phyloP scores from a whole-genome alignment of 2,888 invertebrate species.

The Diabrotica balteata region DNA sequence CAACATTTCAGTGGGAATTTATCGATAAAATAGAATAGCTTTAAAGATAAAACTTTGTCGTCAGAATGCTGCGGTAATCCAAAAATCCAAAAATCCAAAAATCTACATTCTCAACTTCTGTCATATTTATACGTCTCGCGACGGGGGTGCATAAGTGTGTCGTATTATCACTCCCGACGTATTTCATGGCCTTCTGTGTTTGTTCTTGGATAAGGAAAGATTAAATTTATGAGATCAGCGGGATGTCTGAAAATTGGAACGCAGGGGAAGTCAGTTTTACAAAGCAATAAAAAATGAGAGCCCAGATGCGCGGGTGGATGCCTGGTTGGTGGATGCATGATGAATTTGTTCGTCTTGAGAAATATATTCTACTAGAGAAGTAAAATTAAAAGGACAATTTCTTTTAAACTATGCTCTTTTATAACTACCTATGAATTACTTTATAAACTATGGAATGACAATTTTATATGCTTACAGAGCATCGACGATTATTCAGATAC shows the following conservation, averaged over 20 bases:
- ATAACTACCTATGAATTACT: too few species aligned
- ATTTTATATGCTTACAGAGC: too few species aligned
- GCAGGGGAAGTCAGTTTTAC: constrained; percentile 16
- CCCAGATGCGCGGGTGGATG: too few species aligned
- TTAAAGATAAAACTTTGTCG: constrained; percentile 12
- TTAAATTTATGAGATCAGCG: constrained; percentile 35
- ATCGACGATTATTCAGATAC: too few species aligned
- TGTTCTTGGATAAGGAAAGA: constrained; percentile 36
- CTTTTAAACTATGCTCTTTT: too few species aligned
- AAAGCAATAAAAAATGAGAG: constrained; percentile 17
- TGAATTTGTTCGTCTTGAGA: too few species aligned
- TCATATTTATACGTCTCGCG: constrained; percentile 36
- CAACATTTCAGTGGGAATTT: constrained; percentile 4
- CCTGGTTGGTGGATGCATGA: too few species aligned
- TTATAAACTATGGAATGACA: too few species aligned
- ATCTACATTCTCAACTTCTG: constrained; percentile 37
- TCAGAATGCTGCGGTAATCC: constrained; percentile 11
- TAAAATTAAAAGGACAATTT: too few species aligned
- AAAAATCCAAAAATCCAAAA: constrained; percentile 26
- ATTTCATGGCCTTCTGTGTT: constrained; percentile 29
- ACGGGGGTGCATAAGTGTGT: constrained; percentile 37
- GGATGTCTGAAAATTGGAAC: constrained; percentile 29
- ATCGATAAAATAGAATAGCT: constrained; percentile 10
- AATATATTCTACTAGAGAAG: too few species aligned
- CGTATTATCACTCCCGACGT: constrained; percentile 31